Conservation (phyloP, 2,797 vertebrate genomes). For the Chiloscyllium punctatum region DNA sequence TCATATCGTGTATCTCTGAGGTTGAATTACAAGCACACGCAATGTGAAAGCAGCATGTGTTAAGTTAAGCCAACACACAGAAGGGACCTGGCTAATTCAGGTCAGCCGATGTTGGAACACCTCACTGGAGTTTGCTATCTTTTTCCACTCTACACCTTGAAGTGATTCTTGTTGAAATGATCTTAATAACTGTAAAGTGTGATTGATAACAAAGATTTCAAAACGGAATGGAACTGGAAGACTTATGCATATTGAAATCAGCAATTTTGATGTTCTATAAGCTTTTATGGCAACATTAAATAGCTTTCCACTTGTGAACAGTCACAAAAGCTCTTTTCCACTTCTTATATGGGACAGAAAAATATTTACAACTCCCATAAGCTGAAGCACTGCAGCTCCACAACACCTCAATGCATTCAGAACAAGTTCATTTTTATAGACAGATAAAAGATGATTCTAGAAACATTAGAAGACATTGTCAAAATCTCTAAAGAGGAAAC, state of each 20-base stretch:
- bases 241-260: not conserved
- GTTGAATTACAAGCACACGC: not conserved
- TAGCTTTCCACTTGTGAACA: not conserved
- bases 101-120: not conserved
- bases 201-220: not conserved
- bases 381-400: not conserved
- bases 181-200: slow-evolving; percentile 10
- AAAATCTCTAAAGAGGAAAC: not conserved
- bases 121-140: not conserved
- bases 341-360: not conserved
- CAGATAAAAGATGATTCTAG: not conserved
- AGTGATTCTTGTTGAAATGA: not conserved
- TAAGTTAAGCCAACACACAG: not conserved
- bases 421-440: not conserved
- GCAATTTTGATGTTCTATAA: not conserved
- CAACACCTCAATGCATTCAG: not conserved
- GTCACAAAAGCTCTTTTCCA: not conserved
- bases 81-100: not conserved
- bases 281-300: not conserved
- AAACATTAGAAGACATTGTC: not conserved
- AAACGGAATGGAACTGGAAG: not conserved
- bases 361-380: not conserved
- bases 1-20: not conserved
- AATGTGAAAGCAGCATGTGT: not conserved
- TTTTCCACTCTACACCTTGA: not conserved